Percentiles rank a stretch among this genome's conserved stretches.
Evolutionary conservation across 2,113 vertebrate species (phyloP).

Genomic region (Taxidea taxus): DNA sequence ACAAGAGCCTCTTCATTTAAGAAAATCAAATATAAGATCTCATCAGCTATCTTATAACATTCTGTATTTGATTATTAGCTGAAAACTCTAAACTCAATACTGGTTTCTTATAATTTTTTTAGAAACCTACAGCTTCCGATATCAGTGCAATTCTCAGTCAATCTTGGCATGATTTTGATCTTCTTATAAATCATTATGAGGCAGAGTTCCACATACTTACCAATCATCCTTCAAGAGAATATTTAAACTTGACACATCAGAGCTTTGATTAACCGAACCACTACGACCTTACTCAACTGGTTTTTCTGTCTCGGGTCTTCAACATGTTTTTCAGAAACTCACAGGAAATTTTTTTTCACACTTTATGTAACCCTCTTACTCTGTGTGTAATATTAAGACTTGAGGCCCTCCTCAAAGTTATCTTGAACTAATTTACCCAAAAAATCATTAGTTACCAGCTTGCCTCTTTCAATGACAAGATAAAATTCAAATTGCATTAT

Average conservation of each 20-base stretch:
- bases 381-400: constrained; percentile 24
- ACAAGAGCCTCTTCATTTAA: constrained; percentile 55
- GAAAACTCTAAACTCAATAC: constrained; percentile 26
- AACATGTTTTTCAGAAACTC: constrained; percentile 24
- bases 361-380: background rate
- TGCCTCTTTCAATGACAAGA: constrained; percentile 60
- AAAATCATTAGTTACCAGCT: constrained; percentile 22
- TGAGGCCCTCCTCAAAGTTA: constrained; percentile 30
- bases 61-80: constrained; percentile 44
- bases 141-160: background rate
- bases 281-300: background rate
- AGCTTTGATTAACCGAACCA: rapidly evolving
- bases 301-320: background rate
- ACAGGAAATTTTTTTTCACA: background rate
- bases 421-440: constrained; percentile 66
- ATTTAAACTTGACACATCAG: background rate
- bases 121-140: background rate
- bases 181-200: background rate
- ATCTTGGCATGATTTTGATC: background rate
- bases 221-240: background rate
- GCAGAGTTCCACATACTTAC: background rate
- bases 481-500: constrained; percentile 65
- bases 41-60: constrained; percentile 41
- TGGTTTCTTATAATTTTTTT: background rate
- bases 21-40: constrained; percentile 54